Base-by-base conservation (phyloP, 2,113 vertebrate genomes). In the Struthidea cinerea region DNA sequence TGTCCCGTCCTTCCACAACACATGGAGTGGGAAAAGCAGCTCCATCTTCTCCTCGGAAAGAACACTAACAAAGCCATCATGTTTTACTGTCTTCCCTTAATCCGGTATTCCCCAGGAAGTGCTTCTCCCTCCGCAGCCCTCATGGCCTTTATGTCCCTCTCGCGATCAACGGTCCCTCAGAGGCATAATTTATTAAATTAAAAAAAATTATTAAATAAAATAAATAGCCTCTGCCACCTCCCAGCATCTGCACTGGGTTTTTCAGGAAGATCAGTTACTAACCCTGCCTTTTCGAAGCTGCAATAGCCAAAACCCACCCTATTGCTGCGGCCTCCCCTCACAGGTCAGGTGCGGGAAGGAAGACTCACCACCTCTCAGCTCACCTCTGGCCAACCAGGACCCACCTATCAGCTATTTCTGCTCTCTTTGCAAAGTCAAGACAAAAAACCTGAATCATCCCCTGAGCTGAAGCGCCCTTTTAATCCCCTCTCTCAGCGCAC, bases 161-260 rank as follows among this genome's bases (percentile, higher is more conserved):
- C 3, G 3, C 8, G 4, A 84, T 4, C 0, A 0, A 27, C 3
- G 0, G 0, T 26, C 17, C n/a, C 33, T 71, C 27, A 5, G 11
- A 2, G 55, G 6, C 4, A 11, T 9, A 63, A 46, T 39, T 33
- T 33, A 14, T 11, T 59, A n/a, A 28, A 37, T n/a, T n/a, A n/a
- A n/a, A n/a, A n/a, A n/a, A n/a, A n/a, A n/a, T n/a, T n/a, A n/a
- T n/a, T n/a, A n/a, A n/a, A n/a, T n/a, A n/a, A n/a, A n/a, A n/a
- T n/a, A n/a, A n/a, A n/a, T n/a, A n/a, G n/a, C n/a, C n/a, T 22
- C 35, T 42, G 16, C 14, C 27, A 64, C 20, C 19, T 85, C 42
- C 13, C 10, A 64, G 6, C 16, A 47, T 4, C 17, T 9, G 3
- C 21, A 37, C 7, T 4, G 16, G 9, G 4, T 16, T 14, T 13